Conservation (phyloP, 92 coral and sea anemone genomes). For the Siderastrea siderea region DNA sequence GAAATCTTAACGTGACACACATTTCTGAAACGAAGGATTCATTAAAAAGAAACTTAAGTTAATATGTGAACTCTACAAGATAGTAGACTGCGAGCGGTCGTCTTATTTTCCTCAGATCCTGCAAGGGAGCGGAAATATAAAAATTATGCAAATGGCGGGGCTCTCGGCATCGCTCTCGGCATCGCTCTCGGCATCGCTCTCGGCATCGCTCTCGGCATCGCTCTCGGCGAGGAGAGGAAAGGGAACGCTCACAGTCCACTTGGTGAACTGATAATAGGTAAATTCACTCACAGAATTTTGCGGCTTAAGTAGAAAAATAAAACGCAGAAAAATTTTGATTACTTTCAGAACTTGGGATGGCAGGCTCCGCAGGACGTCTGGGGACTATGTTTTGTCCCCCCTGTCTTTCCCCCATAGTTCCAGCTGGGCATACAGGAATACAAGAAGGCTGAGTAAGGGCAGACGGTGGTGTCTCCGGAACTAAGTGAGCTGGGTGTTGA, state of each 20-base stretch:
- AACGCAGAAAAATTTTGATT: background rate
- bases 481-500: constrained; percentile 17
- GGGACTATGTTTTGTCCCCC: background rate
- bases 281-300: background rate
- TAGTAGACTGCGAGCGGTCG: background rate
- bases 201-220: too few species aligned
- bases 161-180: too few species aligned
- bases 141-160: too few species aligned
- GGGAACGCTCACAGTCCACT: too few species aligned
- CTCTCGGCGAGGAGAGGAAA: too few species aligned
- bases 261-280: too few species aligned
- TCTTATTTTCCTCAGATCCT: too few species aligned
- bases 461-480: background rate
- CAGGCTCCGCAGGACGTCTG: background rate
- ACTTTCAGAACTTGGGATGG: background rate
- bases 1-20: constrained; percentile 66
- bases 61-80: background rate
- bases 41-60: background rate
- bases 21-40: constrained; percentile 35
- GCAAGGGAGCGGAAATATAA: too few species aligned
- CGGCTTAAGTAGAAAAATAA: background rate
- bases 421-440: constrained; percentile 7
- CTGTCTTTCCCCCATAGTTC: background rate
- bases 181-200: too few species aligned
- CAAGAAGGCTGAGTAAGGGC: constrained; percentile 2